phyloP scores from a whole-genome alignment of 2,888 invertebrate species.

The Meloe dianella region DNA sequence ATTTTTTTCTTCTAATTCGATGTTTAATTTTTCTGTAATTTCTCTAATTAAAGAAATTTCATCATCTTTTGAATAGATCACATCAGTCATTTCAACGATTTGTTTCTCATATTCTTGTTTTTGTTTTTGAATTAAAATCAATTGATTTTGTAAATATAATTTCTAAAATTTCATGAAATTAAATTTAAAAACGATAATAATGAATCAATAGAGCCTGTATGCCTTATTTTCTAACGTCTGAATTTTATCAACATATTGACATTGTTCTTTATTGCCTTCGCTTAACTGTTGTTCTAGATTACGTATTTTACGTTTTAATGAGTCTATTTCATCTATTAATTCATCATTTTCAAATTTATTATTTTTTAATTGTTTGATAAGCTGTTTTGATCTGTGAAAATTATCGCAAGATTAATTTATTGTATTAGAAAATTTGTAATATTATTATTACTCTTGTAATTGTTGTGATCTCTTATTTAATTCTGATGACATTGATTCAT shows the following conservation, averaged over 20 bases:
- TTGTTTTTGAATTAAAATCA: constrained; percentile 32
- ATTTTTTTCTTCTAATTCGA: constrained; percentile 38
- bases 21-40: constrained; percentile 39
- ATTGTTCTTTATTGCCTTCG: constrained; percentile 41
- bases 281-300: constrained; percentile 40
- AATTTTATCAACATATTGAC: constrained; percentile 24
- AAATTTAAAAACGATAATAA: not conserved
- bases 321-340: constrained; percentile 39
- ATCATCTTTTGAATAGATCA: constrained; percentile 42
- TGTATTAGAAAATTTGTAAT: not conserved
- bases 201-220: constrained; percentile 2
- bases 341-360: constrained; percentile 42
- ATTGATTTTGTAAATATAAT: constrained; percentile 38
- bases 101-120: constrained; percentile 37
- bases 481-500: constrained; percentile 45
- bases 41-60: constrained; percentile 38
- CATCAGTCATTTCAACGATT: constrained; percentile 38
- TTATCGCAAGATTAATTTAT: not conserved
- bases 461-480: constrained; percentile 28
- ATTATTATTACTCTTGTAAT: not conserved
- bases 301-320: constrained; percentile 40
- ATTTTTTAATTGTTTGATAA: constrained; percentile 41
- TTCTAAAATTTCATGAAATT: constrained; percentile 37
- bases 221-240: constrained; percentile 27
- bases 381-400: constrained; percentile 43